Evolutionary conservation across 1,140 invertebrate genomes (phyloP).

Genomic region (Tetramorium parvispinum): DNA sequence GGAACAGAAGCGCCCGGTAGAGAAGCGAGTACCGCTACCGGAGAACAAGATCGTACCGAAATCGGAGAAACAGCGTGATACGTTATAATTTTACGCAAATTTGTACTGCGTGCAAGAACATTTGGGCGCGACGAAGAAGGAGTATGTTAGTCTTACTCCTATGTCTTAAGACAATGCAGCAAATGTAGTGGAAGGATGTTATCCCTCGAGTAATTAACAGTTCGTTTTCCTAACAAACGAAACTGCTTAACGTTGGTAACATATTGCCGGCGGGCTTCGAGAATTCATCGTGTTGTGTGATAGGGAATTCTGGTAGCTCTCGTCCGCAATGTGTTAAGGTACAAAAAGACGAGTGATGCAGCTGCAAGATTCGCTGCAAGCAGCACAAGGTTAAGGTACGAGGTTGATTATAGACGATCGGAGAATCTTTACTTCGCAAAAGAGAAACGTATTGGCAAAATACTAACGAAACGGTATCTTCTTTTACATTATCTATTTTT

Average conservation of each 20-base stretch:
- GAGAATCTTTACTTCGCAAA: neutral
- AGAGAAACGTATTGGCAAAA: neutral
- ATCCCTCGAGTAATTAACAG: slow-evolving; percentile 44
- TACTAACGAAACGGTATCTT: neutral
- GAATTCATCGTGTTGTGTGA: slow-evolving; percentile 25
- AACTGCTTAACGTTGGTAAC: slow-evolving; percentile 48
- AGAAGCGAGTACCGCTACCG: neutral
- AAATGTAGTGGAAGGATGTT: neutral
- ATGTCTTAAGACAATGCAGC: neutral
- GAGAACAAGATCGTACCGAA: no score
- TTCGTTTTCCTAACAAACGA: slow-evolving; percentile 21
- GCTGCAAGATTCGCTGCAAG: slow-evolving; percentile 48
- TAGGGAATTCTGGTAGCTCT: slow-evolving; percentile 57
- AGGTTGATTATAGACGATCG: slow-evolving; percentile 1
- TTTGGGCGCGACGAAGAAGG: neutral
- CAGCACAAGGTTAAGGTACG: slow-evolving; percentile 26
- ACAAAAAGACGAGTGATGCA: slow-evolving; percentile 55
- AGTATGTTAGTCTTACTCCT: neutral
- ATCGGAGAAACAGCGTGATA: neutral
- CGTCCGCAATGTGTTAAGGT: slow-evolving; percentile 57
- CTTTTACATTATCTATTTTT: neutral
- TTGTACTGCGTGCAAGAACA: neutral
- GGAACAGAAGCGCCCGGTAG: neutral
- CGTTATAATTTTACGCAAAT: slow-evolving; percentile 7
- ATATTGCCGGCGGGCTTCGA: slow-evolving; percentile 50